phyloP scores from a whole-genome alignment of 2,888 invertebrate species.

The Papilio gigon region DNA sequence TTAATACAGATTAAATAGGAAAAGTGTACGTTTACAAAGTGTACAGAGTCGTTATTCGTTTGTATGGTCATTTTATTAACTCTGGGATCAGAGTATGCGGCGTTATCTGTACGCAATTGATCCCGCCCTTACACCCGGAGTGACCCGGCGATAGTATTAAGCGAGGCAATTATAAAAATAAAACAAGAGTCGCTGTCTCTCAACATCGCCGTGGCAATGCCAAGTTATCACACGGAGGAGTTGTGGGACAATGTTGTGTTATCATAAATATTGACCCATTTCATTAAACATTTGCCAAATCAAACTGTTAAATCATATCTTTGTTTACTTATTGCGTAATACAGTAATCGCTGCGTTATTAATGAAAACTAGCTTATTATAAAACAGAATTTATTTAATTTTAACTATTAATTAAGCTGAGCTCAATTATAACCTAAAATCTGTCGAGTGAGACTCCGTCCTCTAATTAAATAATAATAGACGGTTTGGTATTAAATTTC shows the following conservation, averaged over 20 bases:
- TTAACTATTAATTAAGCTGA: no score
- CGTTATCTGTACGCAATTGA: slow-evolving; percentile 40
- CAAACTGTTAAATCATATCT: slow-evolving; percentile 14
- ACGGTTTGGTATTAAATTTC: no score
- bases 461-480: no score
- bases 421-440: no score
- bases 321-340: slow-evolving; percentile 4
- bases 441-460: no score
- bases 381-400: no score
- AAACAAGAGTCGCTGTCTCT: slow-evolving; percentile 31
- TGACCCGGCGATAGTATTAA: slow-evolving; percentile 28
- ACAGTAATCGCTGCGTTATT: background rate
- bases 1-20: slow-evolving; percentile 19
- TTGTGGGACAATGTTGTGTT: slow-evolving; percentile 30
- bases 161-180: slow-evolving; percentile 37
- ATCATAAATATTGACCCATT: slow-evolving; percentile 26
- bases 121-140: slow-evolving; percentile 42
- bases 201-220: slow-evolving; percentile 22
- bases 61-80: background rate
- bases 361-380: background rate
- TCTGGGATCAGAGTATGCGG: slow-evolving; percentile 25
- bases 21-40: background rate
- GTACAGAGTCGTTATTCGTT: slow-evolving; percentile 21
- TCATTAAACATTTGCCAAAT: slow-evolving; percentile 24
- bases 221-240: slow-evolving; percentile 24